Evolutionary conservation across 2,888 invertebrate species (phyloP).

Genomic region (Tribolium freemani): DNA sequence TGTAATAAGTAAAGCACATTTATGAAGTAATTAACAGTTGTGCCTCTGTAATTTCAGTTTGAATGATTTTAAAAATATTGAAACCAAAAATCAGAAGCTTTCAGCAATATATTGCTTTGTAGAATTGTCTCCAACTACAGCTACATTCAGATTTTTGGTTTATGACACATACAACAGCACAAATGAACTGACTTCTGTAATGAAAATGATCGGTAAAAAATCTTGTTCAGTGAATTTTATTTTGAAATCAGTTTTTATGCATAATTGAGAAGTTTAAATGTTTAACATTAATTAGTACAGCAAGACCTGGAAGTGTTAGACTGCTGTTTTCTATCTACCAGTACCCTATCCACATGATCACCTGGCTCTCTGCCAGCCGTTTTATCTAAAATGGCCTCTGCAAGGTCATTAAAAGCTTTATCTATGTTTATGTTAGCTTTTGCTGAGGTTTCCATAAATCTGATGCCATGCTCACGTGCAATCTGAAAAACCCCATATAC

Average conservation of each 20-base stretch:
- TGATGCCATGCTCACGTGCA: conserved; percentile 94
- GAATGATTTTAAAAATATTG: background rate
- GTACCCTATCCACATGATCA: conserved; percentile 79
- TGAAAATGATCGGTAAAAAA: conserved; percentile 25
- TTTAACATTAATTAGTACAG: conserved; percentile 62
- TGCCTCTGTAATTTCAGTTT: conserved; percentile 28
- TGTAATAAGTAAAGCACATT: conserved; percentile 39
- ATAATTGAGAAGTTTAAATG: conserved; percentile 29
- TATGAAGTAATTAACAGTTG: conserved; percentile 37
- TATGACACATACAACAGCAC: conserved; percentile 35
- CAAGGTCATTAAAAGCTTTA: conserved; percentile 93
- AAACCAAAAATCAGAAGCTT: conserved; percentile 39
- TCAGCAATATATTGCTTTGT: conserved; percentile 33
- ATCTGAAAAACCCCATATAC: conserved; percentile 75
- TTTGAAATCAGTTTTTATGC: conserved; percentile 55
- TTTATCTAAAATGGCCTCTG: conserved; percentile 95
- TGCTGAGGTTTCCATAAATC: conserved; percentile 98
- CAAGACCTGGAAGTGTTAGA: conserved; percentile 75
- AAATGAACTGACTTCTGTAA: conserved; percentile 39
- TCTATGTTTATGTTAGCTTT: conserved; percentile 98
- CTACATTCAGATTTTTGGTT: conserved; percentile 38
- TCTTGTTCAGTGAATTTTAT: conserved; percentile 22
- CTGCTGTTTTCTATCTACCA: conserved; percentile 80
- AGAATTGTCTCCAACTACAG: conserved; percentile 16
- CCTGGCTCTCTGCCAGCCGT: conserved; percentile 85